Evolutionary conservation across 2,888 invertebrate species (phyloP).

Genomic region (Campaea margaritaria): DNA sequence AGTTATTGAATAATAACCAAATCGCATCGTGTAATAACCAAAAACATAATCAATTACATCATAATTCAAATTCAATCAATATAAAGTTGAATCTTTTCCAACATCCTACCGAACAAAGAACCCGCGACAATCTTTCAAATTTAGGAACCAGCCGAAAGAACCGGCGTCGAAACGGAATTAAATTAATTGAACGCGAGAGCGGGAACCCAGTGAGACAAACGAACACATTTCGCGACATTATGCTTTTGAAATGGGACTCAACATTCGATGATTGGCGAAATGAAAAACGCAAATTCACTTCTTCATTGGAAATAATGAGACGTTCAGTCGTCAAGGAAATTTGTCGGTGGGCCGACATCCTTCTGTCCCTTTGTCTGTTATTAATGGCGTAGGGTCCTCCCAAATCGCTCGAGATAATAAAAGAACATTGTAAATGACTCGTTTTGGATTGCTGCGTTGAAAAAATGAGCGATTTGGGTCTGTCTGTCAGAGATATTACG

Average conservation of each 20-base stretch:
- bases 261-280: constrained; percentile 44
- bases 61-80: constrained; percentile 11
- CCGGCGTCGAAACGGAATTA: constrained; percentile 9
- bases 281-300: constrained; percentile 54
- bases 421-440: constrained; percentile 63
- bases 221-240: constrained; percentile 32
- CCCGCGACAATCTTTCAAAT: constrained; percentile 12
- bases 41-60: neutral
- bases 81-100: constrained; percentile 9
- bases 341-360: constrained; percentile 58
- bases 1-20: no score
- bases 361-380: constrained; percentile 58
- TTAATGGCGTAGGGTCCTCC: constrained; percentile 59
- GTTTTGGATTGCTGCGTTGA: constrained; percentile 49
- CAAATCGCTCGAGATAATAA: constrained; percentile 59
- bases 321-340: constrained; percentile 55
- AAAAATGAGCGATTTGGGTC: constrained; percentile 58
- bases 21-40: neutral
- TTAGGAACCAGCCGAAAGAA: constrained; percentile 13
- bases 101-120: constrained; percentile 11
- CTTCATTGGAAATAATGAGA: constrained; percentile 68
- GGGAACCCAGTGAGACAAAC: constrained; percentile 20
- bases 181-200: constrained; percentile 26
- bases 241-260: constrained; percentile 19
- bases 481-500: constrained; percentile 45